These are phyloP conservation scores for Leptinotarsa undecemlineata DNA, from an alignment of 1,140 invertebrate genomes.

Conservation along the genomic window DNA sequence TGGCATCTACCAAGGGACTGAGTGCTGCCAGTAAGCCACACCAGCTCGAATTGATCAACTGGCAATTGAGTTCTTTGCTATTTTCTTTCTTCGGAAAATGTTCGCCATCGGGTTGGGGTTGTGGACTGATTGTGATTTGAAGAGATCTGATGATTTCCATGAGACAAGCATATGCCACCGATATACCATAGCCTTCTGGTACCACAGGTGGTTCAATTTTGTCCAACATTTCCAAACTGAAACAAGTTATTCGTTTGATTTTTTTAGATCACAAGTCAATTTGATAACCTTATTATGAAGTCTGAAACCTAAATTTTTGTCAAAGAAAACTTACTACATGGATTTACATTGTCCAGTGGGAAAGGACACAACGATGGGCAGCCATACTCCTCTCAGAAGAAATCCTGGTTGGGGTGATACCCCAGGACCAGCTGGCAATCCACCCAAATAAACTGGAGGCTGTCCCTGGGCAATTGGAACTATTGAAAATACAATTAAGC, in stretches of 20 bases:
- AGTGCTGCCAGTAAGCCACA: conserved; percentile 90
- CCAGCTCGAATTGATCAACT: conserved; percentile 94
- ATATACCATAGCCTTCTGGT: conserved; percentile 94
- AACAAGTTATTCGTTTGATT: conserved; percentile 39
- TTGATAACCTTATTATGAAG: not conserved
- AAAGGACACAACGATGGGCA: conserved; percentile 83
- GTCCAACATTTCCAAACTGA: conserved; percentile 91
- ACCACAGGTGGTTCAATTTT: conserved; percentile 91
- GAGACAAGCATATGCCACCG: conserved; percentile 89
- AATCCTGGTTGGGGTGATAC: conserved; percentile 89
- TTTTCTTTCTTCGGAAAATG: conserved; percentile 53
- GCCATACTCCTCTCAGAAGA: conserved; percentile 88
- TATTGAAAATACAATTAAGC: conserved; percentile 29
- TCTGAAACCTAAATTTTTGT: not conserved
- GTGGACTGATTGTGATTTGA: conserved; percentile 66
- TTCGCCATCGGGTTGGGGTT: conserved; percentile 54
- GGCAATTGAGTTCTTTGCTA: conserved; percentile 65
- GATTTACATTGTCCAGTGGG: conserved; percentile 85
- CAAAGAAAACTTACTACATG: conserved; percentile 74
- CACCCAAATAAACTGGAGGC: conserved; percentile 68
- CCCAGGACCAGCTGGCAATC: conserved; percentile 72
- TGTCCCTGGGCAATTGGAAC: conserved; percentile 61
- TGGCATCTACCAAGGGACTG: conserved; percentile 90
- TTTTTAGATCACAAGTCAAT: not conserved
- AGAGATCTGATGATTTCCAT: conserved; percentile 86